phyloP scores from a whole-genome alignment of 2,113 vertebrate species.

The Rhinolophus ferrumequinum region DNA sequence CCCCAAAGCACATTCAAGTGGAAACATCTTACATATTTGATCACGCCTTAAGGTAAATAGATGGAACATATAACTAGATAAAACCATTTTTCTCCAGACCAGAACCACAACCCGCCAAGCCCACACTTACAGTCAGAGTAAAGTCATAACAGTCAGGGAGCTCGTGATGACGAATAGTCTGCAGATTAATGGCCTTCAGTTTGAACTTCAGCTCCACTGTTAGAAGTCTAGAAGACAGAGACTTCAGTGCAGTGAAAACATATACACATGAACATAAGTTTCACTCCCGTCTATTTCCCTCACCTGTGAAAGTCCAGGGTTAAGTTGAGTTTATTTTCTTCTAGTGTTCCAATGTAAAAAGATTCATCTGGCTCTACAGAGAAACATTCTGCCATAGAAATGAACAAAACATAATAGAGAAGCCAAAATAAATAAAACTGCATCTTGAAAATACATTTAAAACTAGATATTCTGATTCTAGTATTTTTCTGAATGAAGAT shows the following conservation, averaged over 20 bases:
- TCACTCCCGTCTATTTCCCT: conserved; percentile 52
- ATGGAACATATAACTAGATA: neutral
- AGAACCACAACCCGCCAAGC: neutral
- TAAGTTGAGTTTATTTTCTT: conserved; percentile 86
- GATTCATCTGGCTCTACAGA: conserved; percentile 85
- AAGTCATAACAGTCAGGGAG: conserved; percentile 97
- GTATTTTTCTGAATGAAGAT: conserved; percentile 7
- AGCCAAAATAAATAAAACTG: conserved; percentile 7
- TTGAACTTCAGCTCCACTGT: conserved; percentile 91
- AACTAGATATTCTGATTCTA: neutral
- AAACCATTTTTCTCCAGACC: neutral
- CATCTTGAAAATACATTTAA: neutral
- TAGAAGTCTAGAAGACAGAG: conserved; percentile 88
- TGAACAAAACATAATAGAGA: conserved; percentile 51
- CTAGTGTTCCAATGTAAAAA: conserved; percentile 71
- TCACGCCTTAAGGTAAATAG: neutral
- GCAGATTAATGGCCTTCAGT: conserved; percentile 96
- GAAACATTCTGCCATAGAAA: conserved; percentile 90
- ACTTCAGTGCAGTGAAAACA: conserved; percentile 18
- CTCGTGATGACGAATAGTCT: conserved; percentile 94
- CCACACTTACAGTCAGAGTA: conserved; percentile 88
- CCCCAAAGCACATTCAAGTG: neutral
- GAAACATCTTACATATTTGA: neutral
- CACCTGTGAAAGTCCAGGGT: conserved; percentile 95
- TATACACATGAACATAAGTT: neutral